Evolutionary conservation across 2,888 invertebrate genomes (phyloP).

Genomic region (Automeris io): DNA sequence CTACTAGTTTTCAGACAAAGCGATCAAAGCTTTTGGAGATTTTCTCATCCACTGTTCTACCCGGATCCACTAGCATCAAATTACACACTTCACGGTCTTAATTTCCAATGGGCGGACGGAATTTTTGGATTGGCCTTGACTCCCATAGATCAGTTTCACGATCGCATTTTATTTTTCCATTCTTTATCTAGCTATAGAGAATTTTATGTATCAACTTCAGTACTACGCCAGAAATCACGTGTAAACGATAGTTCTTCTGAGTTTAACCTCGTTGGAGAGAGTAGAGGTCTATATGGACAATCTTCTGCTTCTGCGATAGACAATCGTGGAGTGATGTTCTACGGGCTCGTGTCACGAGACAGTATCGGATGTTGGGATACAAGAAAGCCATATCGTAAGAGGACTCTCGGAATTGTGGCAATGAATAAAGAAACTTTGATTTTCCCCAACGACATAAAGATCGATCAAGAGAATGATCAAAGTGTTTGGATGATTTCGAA

Average conservation of each 20-base stretch:
- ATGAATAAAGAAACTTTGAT: constrained; percentile 79
- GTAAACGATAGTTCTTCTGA: constrained; percentile 46
- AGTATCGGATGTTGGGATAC: constrained; percentile 89
- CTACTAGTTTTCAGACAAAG: constrained; percentile 79
- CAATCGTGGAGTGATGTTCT: constrained; percentile 84
- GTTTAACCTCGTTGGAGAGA: constrained; percentile 57
- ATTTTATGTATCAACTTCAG: constrained; percentile 82
- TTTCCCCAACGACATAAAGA: constrained; percentile 88
- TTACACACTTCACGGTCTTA: constrained; percentile 84
- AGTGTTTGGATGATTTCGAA: constrained; percentile 88
- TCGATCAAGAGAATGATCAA: constrained; percentile 82
- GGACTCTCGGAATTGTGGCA: constrained; percentile 80
- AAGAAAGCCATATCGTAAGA: constrained; percentile 79
- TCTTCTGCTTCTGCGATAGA: constrained; percentile 86
- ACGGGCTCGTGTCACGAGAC: constrained; percentile 85
- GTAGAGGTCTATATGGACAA: constrained; percentile 80
- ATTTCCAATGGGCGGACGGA: constrained; percentile 90
- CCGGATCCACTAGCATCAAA: constrained; percentile 85
- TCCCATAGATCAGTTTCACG: constrained; percentile 65
- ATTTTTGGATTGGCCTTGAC: constrained; percentile 85
- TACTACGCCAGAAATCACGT: constrained; percentile 77
- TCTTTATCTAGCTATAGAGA: constrained; percentile 89
- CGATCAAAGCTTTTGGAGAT: constrained; percentile 79
- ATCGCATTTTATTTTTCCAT: constrained; percentile 85
- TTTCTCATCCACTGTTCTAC: constrained; percentile 81